These are phyloP conservation scores for Idaea dimidiata DNA, from an alignment of 2,888 invertebrate species.

Conservation along the genomic window DNA sequence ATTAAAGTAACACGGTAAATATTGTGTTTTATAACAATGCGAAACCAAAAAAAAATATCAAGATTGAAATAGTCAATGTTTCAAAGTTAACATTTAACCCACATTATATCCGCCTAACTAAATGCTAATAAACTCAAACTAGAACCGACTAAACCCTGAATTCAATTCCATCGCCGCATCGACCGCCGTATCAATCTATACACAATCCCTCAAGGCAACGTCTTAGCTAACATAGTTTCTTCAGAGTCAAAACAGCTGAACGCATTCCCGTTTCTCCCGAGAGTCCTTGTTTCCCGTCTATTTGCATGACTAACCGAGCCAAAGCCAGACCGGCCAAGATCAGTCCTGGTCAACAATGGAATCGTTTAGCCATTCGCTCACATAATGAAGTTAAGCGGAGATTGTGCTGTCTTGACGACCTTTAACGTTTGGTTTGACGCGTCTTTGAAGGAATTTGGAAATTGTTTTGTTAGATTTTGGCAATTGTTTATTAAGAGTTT, in stretches of 20 bases:
- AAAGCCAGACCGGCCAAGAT: constrained; percentile 39
- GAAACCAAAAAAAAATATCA: too few relatives aligned
- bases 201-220: constrained; percentile 22
- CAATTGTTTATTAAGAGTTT: too few relatives aligned
- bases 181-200: constrained; percentile 24
- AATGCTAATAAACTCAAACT: constrained; percentile 4
- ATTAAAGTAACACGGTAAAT: too few relatives aligned
- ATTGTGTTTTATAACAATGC: too few relatives aligned
- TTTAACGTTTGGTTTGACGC: constrained; percentile 17
- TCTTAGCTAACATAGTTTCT: constrained; percentile 33
- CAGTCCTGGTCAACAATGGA: constrained; percentile 65
- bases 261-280: constrained; percentile 42
- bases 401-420: constrained; percentile 57
- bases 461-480: neutral
- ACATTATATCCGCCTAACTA: neutral
- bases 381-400: constrained; percentile 76
- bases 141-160: constrained; percentile 13
- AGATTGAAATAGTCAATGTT: too few relatives aligned
- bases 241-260: constrained; percentile 34
- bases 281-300: constrained; percentile 57
- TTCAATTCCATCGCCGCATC: constrained; percentile 22
- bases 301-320: constrained; percentile 71
- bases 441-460: neutral
- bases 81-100: constrained; percentile 5
- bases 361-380: constrained; percentile 74